These are phyloP conservation scores for Ctenopoma multispine DNA, from an alignment of 2,797 vertebrate species.

Conservation along the genomic window DNA sequence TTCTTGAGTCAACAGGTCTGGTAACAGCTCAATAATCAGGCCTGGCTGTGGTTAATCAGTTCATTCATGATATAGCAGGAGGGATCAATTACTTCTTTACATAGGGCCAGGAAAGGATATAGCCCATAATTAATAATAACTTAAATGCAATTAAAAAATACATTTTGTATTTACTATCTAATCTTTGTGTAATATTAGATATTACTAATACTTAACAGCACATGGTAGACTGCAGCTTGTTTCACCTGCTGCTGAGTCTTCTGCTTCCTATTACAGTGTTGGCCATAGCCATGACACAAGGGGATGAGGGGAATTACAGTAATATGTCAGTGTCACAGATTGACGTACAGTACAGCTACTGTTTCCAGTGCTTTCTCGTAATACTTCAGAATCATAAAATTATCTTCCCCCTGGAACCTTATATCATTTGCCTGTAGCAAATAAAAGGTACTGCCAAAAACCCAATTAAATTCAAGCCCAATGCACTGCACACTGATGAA, in stretches of 20 bases:
- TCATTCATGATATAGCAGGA: too few species aligned
- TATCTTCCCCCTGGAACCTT: neutral
- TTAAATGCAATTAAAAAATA: too few species aligned
- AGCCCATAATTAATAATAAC: too few species aligned
- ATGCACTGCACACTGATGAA: slow-evolving; percentile 38
- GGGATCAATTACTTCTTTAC: too few species aligned
- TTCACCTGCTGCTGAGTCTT: slow-evolving; percentile 35
- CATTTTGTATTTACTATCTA: too few species aligned
- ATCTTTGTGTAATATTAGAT: too few species aligned
- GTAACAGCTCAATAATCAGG: too few species aligned
- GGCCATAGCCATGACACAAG: slow-evolving; percentile 34
- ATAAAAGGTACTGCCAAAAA: slow-evolving; percentile 49
- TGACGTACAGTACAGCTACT: slow-evolving; percentile 22
- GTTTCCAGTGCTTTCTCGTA: slow-evolving; percentile 27
- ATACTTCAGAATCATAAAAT: slow-evolving; percentile 12
- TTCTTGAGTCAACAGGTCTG: too few species aligned
- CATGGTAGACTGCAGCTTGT: neutral
- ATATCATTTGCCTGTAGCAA: slow-evolving; percentile 22
- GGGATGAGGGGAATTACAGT: slow-evolving; percentile 42
- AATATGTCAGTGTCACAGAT: slow-evolving; percentile 56
- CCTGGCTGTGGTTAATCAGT: too few species aligned
- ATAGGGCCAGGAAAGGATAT: too few species aligned
- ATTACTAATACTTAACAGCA: too few species aligned
- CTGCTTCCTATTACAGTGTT: slow-evolving; percentile 35
- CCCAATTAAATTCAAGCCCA: slow-evolving; percentile 41